These are phyloP conservation scores for Callaeas wilsoni DNA, from an alignment of 2,113 vertebrate genomes.

Conservation along the genomic window DNA sequence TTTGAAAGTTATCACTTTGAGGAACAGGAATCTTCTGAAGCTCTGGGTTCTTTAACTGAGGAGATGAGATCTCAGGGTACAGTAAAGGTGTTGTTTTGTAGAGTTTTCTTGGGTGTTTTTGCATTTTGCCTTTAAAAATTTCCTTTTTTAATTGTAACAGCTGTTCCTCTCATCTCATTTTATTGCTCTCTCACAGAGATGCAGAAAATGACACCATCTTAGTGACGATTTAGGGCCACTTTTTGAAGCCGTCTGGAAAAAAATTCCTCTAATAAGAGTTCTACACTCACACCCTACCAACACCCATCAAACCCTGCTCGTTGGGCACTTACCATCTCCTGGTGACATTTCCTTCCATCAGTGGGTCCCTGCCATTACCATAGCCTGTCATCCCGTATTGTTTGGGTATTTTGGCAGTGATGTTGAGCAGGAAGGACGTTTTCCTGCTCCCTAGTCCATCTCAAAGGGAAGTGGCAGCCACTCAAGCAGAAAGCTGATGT, in stretches of 20 bases:
- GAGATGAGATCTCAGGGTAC: neutral
- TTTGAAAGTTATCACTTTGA: neutral
- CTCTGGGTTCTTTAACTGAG: neutral
- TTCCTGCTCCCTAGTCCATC: neutral
- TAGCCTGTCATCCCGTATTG: neutral
- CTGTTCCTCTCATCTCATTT: neutral
- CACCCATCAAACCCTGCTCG: no score
- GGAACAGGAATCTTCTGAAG: neutral
- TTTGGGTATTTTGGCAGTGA: neutral
- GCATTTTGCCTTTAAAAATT: neutral
- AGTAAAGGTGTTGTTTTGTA: fast-evolving
- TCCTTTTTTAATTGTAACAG: neutral
- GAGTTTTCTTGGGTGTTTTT: neutral
- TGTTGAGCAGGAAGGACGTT: neutral
- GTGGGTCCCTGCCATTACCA: neutral
- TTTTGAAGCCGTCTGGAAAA: neutral
- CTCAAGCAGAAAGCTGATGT: neutral
- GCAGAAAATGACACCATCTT: neutral
- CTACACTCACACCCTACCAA: neutral
- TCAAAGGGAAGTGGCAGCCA: neutral
- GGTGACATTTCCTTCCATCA: neutral
- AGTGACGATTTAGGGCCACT: neutral
- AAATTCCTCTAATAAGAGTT: neutral
- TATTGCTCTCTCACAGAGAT: neutral
- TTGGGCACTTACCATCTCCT: neutral